Percentiles rank a stretch among this genome's conserved stretches.
These are phyloP conservation scores for Acleris holmiana DNA, from an alignment of 2,888 invertebrate species.

Conservation along the genomic window DNA sequence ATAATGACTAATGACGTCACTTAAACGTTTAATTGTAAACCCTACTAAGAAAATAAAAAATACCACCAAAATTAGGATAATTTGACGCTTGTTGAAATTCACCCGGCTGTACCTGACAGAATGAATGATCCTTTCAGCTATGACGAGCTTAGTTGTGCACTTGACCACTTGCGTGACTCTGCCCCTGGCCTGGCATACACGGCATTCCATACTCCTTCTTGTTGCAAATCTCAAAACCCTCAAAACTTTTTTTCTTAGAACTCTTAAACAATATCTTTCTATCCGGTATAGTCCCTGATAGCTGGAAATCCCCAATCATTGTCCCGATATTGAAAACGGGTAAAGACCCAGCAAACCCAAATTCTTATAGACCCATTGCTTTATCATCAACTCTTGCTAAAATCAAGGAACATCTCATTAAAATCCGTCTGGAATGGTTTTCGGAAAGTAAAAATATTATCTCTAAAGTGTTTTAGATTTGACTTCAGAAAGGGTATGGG, in stretches of 20 bases:
- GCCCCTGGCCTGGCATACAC: neutral
- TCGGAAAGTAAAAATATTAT: neutral
- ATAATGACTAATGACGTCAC: no score
- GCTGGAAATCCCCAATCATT: neutral
- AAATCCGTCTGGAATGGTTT: slow-evolving; percentile 6
- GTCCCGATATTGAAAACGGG: neutral
- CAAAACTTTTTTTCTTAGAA: neutral
- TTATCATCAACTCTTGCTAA: neutral
- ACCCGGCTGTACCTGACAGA: neutral
- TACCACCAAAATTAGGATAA: no score
- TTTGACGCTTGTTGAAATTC: no score
- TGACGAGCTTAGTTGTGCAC: neutral
- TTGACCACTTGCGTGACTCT: neutral
- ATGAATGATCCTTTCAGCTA: slow-evolving; percentile 1
- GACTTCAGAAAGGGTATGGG: neutral
- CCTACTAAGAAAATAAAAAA: no score
- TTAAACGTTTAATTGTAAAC: no score
- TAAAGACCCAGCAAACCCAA: neutral
- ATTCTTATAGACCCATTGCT: neutral
- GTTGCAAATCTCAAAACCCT: neutral
- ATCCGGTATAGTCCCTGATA: neutral
- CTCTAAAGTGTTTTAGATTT: neutral
- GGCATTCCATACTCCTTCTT: slow-evolving; percentile 10
- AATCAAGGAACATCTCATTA: neutral
- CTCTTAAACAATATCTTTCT: neutral